phyloP scores from a whole-genome alignment of 2,888 invertebrate species.

The Hemistola chrysoprasaria region DNA sequence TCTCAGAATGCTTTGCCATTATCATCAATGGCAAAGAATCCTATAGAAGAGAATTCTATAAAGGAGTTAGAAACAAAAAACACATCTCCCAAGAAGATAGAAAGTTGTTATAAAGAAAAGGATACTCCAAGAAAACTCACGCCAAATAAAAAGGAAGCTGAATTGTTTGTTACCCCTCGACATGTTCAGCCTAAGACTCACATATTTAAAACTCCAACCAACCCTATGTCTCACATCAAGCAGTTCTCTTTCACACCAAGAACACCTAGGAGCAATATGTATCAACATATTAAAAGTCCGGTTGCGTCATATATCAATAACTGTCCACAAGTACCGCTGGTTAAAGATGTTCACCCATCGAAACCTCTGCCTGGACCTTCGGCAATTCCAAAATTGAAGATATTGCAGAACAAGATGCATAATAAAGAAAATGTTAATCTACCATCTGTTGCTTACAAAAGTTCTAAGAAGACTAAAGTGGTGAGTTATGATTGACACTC shows the following conservation, averaged over 20 bases:
- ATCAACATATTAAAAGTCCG: constrained; percentile 62
- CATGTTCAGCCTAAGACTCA: constrained; percentile 30
- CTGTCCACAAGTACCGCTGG: constrained; percentile 51
- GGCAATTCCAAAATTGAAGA: constrained; percentile 50
- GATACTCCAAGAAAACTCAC: constrained; percentile 29
- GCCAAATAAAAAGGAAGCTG: constrained; percentile 29
- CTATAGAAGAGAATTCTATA: constrained; percentile 2
- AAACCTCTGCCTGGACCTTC: constrained; percentile 51
- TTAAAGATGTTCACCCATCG: constrained; percentile 56
- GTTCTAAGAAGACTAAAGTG: constrained; percentile 61
- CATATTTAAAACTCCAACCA: constrained; percentile 52
- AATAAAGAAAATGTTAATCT: constrained; percentile 58
- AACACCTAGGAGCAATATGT: constrained; percentile 47
- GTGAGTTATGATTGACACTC: constrained; percentile 47
- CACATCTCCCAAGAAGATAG: background rate
- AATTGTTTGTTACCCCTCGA: constrained; percentile 29
- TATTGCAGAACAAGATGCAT: constrained; percentile 26
- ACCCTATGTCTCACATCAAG: constrained; percentile 40
- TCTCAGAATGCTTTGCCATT: background rate
- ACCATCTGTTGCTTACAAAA: constrained; percentile 56
- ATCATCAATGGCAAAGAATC: no score
- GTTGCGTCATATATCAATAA: constrained; percentile 65
- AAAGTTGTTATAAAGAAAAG: constrained; percentile 4
- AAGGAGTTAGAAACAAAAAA: background rate
- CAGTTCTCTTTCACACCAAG: constrained; percentile 36